phyloP scores from a whole-genome alignment of 2,888 invertebrate genomes.

The Ganaspis brasiliensis region DNA sequence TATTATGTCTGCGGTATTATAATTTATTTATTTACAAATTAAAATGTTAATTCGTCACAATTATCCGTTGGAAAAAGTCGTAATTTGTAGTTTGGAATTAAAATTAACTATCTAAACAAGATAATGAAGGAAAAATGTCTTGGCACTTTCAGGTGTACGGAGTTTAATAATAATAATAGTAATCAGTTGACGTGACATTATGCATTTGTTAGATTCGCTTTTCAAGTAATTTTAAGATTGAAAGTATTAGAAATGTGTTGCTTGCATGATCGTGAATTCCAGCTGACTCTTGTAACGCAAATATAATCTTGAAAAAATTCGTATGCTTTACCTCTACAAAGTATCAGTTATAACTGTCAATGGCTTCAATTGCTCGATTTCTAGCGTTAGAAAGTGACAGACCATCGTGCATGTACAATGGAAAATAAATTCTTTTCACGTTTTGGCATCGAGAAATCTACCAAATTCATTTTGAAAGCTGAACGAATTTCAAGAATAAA shows the following conservation, averaged over 20 bases:
- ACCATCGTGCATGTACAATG: background rate
- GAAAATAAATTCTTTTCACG: background rate
- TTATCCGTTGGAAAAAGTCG: too few species aligned
- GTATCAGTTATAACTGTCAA: constrained; percentile 1
- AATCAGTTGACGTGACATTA: background rate
- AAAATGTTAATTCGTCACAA: too few species aligned
- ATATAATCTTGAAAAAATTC: constrained; percentile 1
- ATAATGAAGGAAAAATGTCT: too few species aligned
- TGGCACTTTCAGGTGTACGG: too few species aligned
- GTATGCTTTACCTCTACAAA: background rate
- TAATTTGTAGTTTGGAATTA: too few species aligned
- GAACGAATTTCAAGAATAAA: background rate
- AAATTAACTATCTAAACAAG: too few species aligned
- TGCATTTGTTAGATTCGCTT: background rate
- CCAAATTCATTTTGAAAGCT: background rate
- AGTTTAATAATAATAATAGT: background rate
- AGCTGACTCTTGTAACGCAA: background rate
- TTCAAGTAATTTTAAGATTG: background rate
- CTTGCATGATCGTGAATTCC: background rate
- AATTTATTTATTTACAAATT: too few species aligned
- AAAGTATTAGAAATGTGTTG: constrained; percentile 5
- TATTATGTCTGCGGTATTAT: too few species aligned
- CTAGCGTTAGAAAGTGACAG: constrained; percentile 25
- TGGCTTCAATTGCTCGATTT: constrained; percentile 22
- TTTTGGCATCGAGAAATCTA: background rate